Base-by-base conservation (phyloP, 2,888 invertebrate genomes). In the Odontothrips loti region DNA sequence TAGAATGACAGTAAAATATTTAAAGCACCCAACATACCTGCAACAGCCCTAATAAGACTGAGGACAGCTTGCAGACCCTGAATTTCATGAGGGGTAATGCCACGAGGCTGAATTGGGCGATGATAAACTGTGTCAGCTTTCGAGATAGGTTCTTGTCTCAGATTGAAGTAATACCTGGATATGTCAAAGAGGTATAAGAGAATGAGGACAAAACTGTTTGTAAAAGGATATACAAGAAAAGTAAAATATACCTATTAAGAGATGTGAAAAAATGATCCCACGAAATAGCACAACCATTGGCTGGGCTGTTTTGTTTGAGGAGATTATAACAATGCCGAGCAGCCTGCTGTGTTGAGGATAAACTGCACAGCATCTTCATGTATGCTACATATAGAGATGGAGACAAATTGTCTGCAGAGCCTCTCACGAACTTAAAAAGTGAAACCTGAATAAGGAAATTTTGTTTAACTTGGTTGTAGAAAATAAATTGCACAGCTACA, bases 261-360 rank as follows among this genome's bases (percentile, higher is more conserved):
- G 96, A 95, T 51, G 89, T 89, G 86, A 96, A 95, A 86, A 96
- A 95, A 86, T 96, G 95, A 85, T 96, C 95, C 94, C 95, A 95
- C 0, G 94, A 94, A 23, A 96, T 87, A 51, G 87, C 87, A 83
- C 87, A 87, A 68, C 87, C 87, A 75, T 88, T 87, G 48, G 86
- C 86, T 51, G 87, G 88, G 80, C 91, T 89, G 83, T 92, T 92
- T 83, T 92, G 91, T 85, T 94, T 94, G 23, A 96, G 88, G 84
- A 95, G 90, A 85, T 92, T 93, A 86, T 93, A 96, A 78, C 94
- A 94, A 85, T 94, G 92, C 81, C 92, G 88, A 0, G 97, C 96
- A 23, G 95, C 93, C 88, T 92, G 91, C 81, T 91, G 88, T 82
- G 93, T 91, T 84, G 93, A 93, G 1, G 95, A 93, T 80, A 98